A percentile compares a stretch with the other conserved stretches of the same genome.
These are phyloP conservation scores for Liparis tanakae DNA, from an alignment of 2,797 vertebrate genomes.

Conservation along the genomic window DNA sequence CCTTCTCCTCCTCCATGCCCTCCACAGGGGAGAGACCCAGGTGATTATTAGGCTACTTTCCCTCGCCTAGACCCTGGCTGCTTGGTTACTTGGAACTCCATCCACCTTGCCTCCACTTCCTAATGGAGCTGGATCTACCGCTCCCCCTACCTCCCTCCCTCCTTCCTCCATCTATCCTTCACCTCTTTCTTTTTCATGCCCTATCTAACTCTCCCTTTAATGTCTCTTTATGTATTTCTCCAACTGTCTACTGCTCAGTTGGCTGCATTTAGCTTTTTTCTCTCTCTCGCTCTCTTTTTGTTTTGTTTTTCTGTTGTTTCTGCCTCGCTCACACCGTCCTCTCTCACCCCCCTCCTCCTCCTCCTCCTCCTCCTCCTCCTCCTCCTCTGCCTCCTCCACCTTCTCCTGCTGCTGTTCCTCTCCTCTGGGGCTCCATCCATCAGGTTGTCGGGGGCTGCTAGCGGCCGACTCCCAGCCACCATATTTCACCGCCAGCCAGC, in stretches of 20 bases:
- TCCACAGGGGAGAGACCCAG: slow-evolving; percentile 37
- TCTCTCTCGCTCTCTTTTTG: slow-evolving; percentile 37
- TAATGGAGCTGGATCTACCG: slow-evolving; percentile 81
- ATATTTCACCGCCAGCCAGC: slow-evolving; percentile 98
- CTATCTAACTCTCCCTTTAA: slow-evolving; percentile 23
- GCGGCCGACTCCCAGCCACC: slow-evolving; percentile 93
- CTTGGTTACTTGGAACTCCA: slow-evolving; percentile 28
- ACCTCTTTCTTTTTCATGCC: slow-evolving; percentile 17
- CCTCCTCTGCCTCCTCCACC: slow-evolving; percentile 44
- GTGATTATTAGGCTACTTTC: slow-evolving; percentile 63
- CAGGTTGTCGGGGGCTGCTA: slow-evolving; percentile 95
- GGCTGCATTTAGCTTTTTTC: slow-evolving; percentile 57
- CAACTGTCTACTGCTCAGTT: slow-evolving; percentile 49
- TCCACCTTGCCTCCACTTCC: slow-evolving; percentile 61
- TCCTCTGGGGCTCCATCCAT: slow-evolving; percentile 92
- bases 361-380: slow-evolving; percentile 32
- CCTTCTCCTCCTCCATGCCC: slow-evolving; percentile 21
- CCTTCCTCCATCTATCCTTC: slow-evolving; percentile 5
- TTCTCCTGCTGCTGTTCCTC: slow-evolving; percentile 75
- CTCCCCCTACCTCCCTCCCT: slow-evolving; percentile 8
- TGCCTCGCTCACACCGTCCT: slow-evolving; percentile 47
- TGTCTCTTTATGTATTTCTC: slow-evolving; percentile 46
- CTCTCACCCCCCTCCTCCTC: slow-evolving; percentile 38
- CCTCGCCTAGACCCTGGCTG: slow-evolving; percentile 40
- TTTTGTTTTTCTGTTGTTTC: slow-evolving; percentile 70